These are phyloP conservation scores for Neosilurus mollespiculum DNA, from an alignment of 2,797 vertebrate species.

Conservation along the genomic window DNA sequence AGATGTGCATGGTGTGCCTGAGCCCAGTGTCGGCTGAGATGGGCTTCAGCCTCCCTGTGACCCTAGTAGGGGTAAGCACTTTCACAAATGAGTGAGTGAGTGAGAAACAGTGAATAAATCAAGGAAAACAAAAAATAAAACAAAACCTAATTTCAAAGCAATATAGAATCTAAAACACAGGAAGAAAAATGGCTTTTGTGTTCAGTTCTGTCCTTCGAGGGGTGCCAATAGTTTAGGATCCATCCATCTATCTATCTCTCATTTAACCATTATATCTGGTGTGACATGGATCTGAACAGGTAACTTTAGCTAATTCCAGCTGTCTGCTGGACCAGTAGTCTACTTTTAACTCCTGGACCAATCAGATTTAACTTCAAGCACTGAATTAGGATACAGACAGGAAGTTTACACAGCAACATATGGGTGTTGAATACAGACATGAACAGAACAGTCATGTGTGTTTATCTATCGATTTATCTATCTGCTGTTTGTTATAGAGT, in stretches of 20 bases:
- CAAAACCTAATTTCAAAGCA: neutral
- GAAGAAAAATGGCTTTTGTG: neutral
- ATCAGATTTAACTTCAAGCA: neutral
- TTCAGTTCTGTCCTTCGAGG: neutral
- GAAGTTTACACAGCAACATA: neutral
- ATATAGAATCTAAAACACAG: neutral
- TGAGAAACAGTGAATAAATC: neutral
- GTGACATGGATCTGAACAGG: neutral
- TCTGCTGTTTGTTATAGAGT: constrained; percentile 5
- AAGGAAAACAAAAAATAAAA: neutral
- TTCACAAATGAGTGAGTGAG: neutral
- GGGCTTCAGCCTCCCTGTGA: too few species aligned
- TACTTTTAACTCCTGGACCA: neutral
- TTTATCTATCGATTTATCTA: constrained; percentile 7
- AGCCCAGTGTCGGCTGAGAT: too few species aligned
- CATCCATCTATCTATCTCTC: neutral
- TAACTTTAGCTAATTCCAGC: neutral
- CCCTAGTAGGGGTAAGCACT: too few species aligned
- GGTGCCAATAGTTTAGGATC: neutral
- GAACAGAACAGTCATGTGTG: neutral
- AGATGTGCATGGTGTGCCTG: too few species aligned
- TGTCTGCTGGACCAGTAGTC: neutral
- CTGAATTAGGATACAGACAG: neutral
- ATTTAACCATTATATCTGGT: neutral
- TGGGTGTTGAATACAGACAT: neutral